Evolutionary conservation across 2,797 vertebrate species (phyloP).

Genomic region (Alectoris magna): DNA sequence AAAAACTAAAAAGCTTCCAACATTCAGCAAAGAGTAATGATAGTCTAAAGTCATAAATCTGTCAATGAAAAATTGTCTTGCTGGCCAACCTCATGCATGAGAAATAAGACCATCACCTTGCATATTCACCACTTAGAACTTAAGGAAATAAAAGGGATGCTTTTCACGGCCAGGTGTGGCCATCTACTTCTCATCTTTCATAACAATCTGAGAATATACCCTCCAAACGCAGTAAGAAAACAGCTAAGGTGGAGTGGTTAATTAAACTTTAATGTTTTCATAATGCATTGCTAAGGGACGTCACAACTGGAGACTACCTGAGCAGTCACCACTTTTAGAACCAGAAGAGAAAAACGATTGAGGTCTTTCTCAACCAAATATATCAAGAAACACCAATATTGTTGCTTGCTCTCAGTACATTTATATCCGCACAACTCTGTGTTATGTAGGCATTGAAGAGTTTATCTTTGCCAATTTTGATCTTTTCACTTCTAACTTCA

Average conservation of each 20-base stretch:
- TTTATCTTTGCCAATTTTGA: background rate
- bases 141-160: background rate
- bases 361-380: conserved; percentile 16
- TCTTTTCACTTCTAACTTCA: background rate
- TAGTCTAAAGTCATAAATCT: background rate
- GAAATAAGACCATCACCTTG: background rate
- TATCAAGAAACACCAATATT: background rate
- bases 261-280: conserved; percentile 20
- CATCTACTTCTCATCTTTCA: background rate
- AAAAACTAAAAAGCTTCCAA: background rate
- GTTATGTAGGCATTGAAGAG: background rate
- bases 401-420: background rate
- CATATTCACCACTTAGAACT: background rate
- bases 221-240: background rate
- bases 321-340: background rate
- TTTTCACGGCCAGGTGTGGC: background rate
- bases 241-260: background rate
- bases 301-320: background rate
- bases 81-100: background rate
- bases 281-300: background rate
- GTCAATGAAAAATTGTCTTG: background rate
- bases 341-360: background rate
- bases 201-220: background rate
- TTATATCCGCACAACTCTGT: background rate
- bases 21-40: background rate